A percentile compares a stretch with the other conserved stretches of the same genome.
These are phyloP conservation scores for Silurus glanis DNA, from an alignment of 2,113 vertebrate genomes.

Conservation along the genomic window DNA sequence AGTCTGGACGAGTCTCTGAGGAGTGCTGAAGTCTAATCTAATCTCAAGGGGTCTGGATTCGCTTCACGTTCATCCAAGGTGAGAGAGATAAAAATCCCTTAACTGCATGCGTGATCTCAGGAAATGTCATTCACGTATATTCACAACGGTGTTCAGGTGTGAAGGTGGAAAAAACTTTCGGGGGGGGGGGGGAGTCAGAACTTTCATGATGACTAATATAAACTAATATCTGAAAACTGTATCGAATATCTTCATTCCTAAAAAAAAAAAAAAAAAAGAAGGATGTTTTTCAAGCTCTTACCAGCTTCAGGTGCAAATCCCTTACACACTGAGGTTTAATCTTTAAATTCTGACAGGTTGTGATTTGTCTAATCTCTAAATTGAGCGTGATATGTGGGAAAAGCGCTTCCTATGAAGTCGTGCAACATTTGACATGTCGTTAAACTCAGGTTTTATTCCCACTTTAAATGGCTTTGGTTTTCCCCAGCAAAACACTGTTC, in stretches of 20 bases:
- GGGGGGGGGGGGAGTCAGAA: not conserved
- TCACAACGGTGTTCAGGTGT: not conserved
- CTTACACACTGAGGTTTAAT: conserved; percentile 15
- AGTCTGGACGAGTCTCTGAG: conserved; percentile 32
- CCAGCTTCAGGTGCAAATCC: not conserved
- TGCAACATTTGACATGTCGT: conserved; percentile 58
- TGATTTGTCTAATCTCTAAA: conserved; percentile 65
- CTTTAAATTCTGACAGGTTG: conserved; percentile 20
- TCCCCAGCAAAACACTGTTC: conserved; percentile 49
- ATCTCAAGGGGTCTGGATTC: conserved; percentile 38
- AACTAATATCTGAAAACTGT: not conserved
- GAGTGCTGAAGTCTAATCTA: conserved; percentile 29
- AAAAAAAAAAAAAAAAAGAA: not conserved
- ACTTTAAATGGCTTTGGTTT: conserved; percentile 50
- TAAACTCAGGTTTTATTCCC: conserved; percentile 51
- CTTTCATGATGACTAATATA: not conserved
- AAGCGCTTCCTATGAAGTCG: conserved; percentile 45
- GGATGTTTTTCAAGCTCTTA: no score
- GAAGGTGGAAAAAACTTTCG: not conserved
- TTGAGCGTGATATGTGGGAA: conserved; percentile 51
- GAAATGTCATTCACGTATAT: not conserved
- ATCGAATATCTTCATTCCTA: not conserved
- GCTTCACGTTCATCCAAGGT: conserved; percentile 16
- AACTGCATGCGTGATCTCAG: not conserved
- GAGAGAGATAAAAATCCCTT: conserved; percentile 11